Base-by-base conservation (phyloP, 2,797 vertebrate species). In the Parauchenoglanis punctatus region DNA sequence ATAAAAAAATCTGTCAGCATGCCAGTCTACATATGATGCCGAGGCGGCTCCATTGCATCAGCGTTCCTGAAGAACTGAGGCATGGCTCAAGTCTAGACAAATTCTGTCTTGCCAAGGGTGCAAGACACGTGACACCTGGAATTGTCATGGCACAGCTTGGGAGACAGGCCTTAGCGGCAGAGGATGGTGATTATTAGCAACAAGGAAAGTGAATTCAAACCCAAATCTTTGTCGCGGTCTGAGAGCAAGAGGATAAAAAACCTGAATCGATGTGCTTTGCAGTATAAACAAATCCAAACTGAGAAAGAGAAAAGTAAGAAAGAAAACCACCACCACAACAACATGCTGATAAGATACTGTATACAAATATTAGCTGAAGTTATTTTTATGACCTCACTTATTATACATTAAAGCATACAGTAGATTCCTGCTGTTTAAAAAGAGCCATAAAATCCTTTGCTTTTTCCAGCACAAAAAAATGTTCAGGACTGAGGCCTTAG, bases 91-190 rank as follows among this genome's bases (percentile, higher is more conserved):
- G 58, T n/a, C 12, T 81, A 63, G 20, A 61, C 35, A 40, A 81
- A 61, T 25, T 81, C 58, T 81, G 58, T 63, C 58, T 25, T 81
- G 35, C 58, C 58, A n/a, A n/a, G 78, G 58, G 61, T 61, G 20
- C 40, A 40, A 81, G 44, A 56, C 56, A 59, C 40, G 11, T 25
- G 78, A 59, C 31, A 59, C 77, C 59, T 81, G 56, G 20, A 81
- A 59, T n/a, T 80, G 49, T 77, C n/a, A 80, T 80, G 76, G 56
- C 76, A 35, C 76, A 58, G 28, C 12, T 81, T 81, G 35, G 58
- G 56, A n/a, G 58, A 44, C 20, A 25, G 78, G 56, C 61, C 58
- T 20, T 61, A 25, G 13, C 56, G 61, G 56, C 23, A 63, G 78
- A 80, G 20, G 31, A 58, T 23, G 77, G 17, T 80, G 15, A 80